Evolutionary conservation across 2,888 invertebrate genomes (phyloP), one percentile per base, ranked within the genome.

Genomic region (Rhagonycha lutea): DNA sequence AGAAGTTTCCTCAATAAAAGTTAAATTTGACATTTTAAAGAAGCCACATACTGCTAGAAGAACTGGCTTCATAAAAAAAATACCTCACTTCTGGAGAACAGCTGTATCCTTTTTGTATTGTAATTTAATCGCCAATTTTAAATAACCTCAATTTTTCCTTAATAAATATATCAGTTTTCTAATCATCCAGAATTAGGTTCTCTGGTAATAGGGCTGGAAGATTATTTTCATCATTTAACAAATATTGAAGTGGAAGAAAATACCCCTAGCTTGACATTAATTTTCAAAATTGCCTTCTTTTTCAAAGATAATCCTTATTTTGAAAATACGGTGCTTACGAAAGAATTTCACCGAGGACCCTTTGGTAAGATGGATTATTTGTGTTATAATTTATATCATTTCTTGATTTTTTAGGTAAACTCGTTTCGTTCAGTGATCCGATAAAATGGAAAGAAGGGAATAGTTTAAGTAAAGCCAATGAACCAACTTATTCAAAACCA

Each of bases 151-250:
- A 77, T 74, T 80, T 78, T 18, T 86, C 83, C 86, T 88, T 86
- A 87, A 83, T 74, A 72, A 70, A 60, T 47, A 76, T 68, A 80
- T 74, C 81, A 93, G 92, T 95, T 96, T 88, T 93, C 94, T 80
- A 96, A 96, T 88, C 95, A 96, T 88, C 95, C 96, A 79, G 94
- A 94, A 89, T 92, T 96, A 80, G 93, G 94, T 77, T 92, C 93
- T 74, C 91, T 95, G 82, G 88, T 96, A 79, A 93, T 93, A 84
- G 95, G 95, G 84, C 94, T 94, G 78, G 95, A 96, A 86, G 95
- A 95, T 86, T 93, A 93, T 80, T 88, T 95, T 69, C 92, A 93
- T 83, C 91, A 92, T 82, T 87, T 95, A 81, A 91, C 89, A 67
- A 93, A 93, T 86, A 85, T 95, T 78, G 94, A 96, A 87, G 94